Evolutionary conservation across 2,113 vertebrate genomes (phyloP), one percentile per base, ranked within the genome.

Genomic region (Myotis lucifugus): DNA sequence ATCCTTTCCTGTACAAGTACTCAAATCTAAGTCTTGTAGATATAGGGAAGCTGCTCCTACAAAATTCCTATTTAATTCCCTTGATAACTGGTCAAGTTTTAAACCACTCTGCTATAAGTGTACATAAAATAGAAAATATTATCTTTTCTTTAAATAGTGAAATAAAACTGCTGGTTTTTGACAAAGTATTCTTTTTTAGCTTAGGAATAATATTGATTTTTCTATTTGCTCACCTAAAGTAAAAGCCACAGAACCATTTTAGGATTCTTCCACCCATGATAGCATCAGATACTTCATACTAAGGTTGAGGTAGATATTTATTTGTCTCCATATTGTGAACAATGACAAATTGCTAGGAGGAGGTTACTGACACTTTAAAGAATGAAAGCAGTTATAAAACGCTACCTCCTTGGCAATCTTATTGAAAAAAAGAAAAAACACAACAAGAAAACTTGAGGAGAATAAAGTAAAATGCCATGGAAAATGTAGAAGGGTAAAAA

Each of bases 401-500:
- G 13, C 54, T 85, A 94, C 73, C 90, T 67, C 0, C 1, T 70
- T 48, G 73, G 37, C 52, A 89, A 64, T 25, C 3, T 85, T 4
- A 91, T 56, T 66, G 52, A 83, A 37, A 64, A 74, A 61, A 70
- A 79, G 52, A 85, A 6, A 11, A 40, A 72, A 42, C 27, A 42
- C 23, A 17, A 32, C 8, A 27, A 48, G 76, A 79, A 69, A 54
- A 77, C 7, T 79, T 96, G 32, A 8, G 82, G 67, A 84, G 25
- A 97, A 93, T 66, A 95, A 66, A 95, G 72, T 34, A 13, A 94
- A 97, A 97, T 94, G 29, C 42, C 23, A 42, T 56, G 11, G 56
- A 84, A 85, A 69, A 34, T 40, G 6, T 74, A 77, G 76, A 59
- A 54, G 12, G 9, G 4, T 61, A 8, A 72, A 89, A 84, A 42